Evolutionary conservation across 2,113 vertebrate species (phyloP).

Genomic region (Cyphomyrus plagiostoma): DNA sequence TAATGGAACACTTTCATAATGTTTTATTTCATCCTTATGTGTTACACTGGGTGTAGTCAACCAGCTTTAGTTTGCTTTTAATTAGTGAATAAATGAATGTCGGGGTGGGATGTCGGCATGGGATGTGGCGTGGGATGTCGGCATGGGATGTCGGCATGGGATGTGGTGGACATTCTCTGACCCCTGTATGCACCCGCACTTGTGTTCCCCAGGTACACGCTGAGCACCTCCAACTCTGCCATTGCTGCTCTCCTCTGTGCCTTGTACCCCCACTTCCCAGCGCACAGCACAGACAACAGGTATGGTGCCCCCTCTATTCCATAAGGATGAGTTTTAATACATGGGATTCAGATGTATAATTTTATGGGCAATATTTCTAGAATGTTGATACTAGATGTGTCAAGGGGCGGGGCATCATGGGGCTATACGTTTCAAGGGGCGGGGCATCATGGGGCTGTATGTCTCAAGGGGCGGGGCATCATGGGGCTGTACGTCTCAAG

Average conservation of each 20-base stretch:
- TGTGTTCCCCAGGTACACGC: constrained; percentile 70
- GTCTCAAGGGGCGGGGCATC: too few relatives aligned
- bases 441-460: too few relatives aligned
- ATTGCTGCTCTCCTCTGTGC: constrained; percentile 93
- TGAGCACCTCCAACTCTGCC: constrained; percentile 92
- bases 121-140: too few relatives aligned
- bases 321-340: background rate
- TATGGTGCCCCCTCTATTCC: constrained; percentile 41
- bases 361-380: too few relatives aligned
- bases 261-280: constrained; percentile 92
- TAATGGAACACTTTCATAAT: background rate
- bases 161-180: background rate
- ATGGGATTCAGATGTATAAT: background rate
- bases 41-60: background rate
- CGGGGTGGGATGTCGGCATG: too few relatives aligned
- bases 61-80: background rate
- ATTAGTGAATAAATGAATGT: background rate
- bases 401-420: too few relatives aligned
- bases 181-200: background rate
- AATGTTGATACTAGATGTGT: too few relatives aligned
- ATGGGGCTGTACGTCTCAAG: background rate
- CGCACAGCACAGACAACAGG: constrained; percentile 95
- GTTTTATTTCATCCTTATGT: background rate
- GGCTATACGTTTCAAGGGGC: too few relatives aligned
- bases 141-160: background rate